Evolutionary conservation across 1,140 invertebrate genomes (phyloP), one percentile per base, ranked within the genome.

Genomic region (Micrasema longulum): DNA sequence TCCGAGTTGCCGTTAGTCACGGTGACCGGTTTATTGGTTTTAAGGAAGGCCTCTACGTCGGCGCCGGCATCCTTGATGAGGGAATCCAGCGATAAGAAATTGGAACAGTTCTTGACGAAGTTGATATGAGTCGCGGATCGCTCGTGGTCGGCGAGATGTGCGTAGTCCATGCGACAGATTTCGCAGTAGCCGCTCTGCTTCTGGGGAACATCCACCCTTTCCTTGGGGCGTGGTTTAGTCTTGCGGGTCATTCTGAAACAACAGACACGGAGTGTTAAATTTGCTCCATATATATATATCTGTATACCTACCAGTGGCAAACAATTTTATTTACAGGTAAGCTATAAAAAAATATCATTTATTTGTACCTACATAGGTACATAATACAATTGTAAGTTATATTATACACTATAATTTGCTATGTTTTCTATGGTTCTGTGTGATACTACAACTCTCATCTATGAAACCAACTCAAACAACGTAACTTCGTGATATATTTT

Each of bases 161-260:
- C 85, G 79, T 92, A 93, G 69, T 91, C 90, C 43, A 87, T 79
- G 76, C 89, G 90, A 79, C 91, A 93, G 79, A 92, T 90, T 81
- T 92, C 91, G 83, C 91, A 93, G 77, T 91, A 92, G 55, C 92
- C 91, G 35, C 69, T 68, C 52, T 63, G 71, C 43, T 73, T 76
- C 11, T 52, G 74, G 26, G 67, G 71, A 23, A 69, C 48, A 12
- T 71, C 71, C 20, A 20, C 62, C 35, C 45, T 50, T 78, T 85
- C 86, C 79, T 86, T 87, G 76, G 85, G 84, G 79, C 85, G 80
- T 69, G 87, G 86, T 53, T 88, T 85, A 78, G 87, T 88, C 81
- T 89, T 88, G 77, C 89, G 87, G 76, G 88, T 90, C 89, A 90
- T 90, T 82, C 83, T 87, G 73, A 20, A 73, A 63, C 41, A 47